phyloP scores from a whole-genome alignment of 2,797 vertebrate genomes.

The Hybognathus amarus region DNA sequence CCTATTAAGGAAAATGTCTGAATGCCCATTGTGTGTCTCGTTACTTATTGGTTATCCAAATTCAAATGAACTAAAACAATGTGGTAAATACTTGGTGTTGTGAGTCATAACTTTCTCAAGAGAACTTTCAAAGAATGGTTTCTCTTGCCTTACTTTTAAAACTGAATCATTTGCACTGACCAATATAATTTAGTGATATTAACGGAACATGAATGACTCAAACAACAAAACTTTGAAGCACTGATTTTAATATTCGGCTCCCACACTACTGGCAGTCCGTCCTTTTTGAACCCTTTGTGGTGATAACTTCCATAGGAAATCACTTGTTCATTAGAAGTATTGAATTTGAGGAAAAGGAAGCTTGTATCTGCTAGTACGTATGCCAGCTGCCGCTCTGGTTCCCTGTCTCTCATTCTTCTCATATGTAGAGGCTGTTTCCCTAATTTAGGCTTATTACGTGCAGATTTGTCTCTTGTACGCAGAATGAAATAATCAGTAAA shows the following conservation, averaged over 20 bases:
- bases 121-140: constrained; percentile 12
- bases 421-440: background rate
- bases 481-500: background rate
- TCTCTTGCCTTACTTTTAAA: constrained; percentile 10
- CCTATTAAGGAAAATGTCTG: background rate
- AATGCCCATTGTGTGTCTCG: background rate
- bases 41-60: background rate
- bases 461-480: background rate
- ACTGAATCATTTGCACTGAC: background rate
- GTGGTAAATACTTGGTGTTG: constrained; percentile 3
- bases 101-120: constrained; percentile 42
- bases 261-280: constrained; percentile 2
- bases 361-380: constrained; percentile 31
- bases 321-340: constrained; percentile 46
- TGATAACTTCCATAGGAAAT: constrained; percentile 42
- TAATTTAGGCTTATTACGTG: constrained; percentile 1
- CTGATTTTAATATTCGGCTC: background rate
- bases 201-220: constrained; percentile 23
- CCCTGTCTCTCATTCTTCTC: constrained; percentile 28
- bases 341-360: constrained; percentile 50
- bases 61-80: background rate
- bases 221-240: constrained; percentile 14
- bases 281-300: constrained; percentile 51
- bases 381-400: constrained; percentile 18
- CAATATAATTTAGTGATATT: background rate